Conservation (phyloP, 2,113 vertebrate genomes). For the Turnix velox region DNA sequence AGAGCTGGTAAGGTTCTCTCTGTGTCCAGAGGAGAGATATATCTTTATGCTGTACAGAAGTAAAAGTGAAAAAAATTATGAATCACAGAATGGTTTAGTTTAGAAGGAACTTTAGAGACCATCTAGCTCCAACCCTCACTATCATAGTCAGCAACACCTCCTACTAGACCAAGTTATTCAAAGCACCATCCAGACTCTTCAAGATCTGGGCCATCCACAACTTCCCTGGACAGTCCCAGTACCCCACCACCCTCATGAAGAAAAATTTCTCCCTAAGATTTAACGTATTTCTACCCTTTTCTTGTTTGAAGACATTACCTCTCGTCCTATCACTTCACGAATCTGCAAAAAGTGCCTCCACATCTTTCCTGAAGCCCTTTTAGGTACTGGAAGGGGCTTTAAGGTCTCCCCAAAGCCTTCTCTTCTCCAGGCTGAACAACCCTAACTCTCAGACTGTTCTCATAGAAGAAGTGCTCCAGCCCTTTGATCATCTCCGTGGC, state of each 20-base stretch:
- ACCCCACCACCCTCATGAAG: not conserved
- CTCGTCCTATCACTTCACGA: not conserved
- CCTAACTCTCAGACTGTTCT: not conserved
- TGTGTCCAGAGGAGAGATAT: not conserved
- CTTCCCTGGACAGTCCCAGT: not conserved
- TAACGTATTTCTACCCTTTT: not conserved
- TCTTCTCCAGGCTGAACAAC: not conserved
- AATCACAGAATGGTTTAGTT: not conserved
- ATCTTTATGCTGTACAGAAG: rapidly evolving
- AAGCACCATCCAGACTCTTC: not conserved
- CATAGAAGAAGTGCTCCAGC: not conserved
- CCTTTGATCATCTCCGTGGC: not conserved
- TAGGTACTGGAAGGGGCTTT: not conserved
- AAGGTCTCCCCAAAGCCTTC: not conserved
- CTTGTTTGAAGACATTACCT: not conserved
- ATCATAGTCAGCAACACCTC: not conserved
- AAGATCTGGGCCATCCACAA: not conserved
- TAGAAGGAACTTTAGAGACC: not conserved
- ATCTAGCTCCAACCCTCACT: not conserved
- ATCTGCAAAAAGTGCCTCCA: not conserved
- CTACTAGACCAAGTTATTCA: not conserved
- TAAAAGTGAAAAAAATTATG: not conserved
- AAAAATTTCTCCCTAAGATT: not conserved
- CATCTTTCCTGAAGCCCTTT: not conserved
- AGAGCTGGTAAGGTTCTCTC: not conserved